Conservation (phyloP, 2,888 invertebrate genomes). For the Anthophora plumipes region DNA sequence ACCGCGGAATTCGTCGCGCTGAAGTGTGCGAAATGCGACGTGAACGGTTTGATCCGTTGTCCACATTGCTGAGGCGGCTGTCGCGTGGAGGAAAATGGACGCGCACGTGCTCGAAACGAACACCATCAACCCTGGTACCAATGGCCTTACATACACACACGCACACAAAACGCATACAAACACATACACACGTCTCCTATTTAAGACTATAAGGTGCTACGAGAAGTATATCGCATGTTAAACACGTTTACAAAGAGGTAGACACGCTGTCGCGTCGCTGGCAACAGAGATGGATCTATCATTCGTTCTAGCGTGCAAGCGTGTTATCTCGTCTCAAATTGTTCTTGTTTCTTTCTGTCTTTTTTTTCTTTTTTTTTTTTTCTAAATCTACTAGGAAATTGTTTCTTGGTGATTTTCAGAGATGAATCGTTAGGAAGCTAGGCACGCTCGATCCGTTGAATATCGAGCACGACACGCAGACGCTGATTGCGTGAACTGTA, state of each 20-base stretch:
- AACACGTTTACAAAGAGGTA: constrained; percentile 42
- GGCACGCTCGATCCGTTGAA: constrained; percentile 17
- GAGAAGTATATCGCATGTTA: constrained; percentile 62
- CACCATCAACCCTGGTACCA: constrained; percentile 21
- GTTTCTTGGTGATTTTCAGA: not conserved
- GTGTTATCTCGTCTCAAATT: constrained; percentile 11
- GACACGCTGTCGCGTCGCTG: constrained; percentile 21
- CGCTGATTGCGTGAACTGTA: constrained; percentile 66
- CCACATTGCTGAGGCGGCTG: constrained; percentile 89
- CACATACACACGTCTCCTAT: constrained; percentile 20
- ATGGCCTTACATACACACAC: constrained; percentile 62
- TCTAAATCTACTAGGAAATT: not conserved
- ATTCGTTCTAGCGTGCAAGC: constrained; percentile 10
- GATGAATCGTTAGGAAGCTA: not conserved
- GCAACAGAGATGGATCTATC: not conserved
- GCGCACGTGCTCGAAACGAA: constrained; percentile 40
- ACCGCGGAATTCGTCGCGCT: constrained; percentile 97
- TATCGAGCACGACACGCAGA: constrained; percentile 23
- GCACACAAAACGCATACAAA: too few relatives aligned
- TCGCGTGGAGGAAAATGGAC: not conserved
- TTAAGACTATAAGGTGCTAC: constrained; percentile 75
- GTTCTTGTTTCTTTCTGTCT: not conserved
- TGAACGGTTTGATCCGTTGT: constrained; percentile 96
- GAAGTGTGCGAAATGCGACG: constrained; percentile 98
- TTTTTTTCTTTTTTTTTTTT: not conserved